A percentile compares a stretch with the other conserved stretches of the same genome.
phyloP scores from a whole-genome alignment of 2,113 vertebrate species.

The Athene cunicularia region DNA sequence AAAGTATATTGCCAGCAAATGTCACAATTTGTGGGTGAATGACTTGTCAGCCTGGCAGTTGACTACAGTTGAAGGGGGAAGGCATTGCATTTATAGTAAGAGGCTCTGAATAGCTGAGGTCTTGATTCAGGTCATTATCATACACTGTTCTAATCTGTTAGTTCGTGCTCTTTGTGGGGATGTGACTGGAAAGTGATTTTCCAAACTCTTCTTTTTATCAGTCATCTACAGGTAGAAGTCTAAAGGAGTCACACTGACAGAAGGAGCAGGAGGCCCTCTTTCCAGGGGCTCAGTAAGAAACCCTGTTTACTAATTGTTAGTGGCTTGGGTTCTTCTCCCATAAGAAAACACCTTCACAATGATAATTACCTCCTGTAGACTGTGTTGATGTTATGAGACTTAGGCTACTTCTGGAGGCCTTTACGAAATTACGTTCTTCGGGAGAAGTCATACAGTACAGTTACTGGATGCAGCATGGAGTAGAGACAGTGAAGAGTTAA shows the following conservation, averaged over 20 bases:
- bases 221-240: not conserved
- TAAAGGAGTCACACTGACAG: not conserved
- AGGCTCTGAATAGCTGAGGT: not conserved
- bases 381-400: not conserved
- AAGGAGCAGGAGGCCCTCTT: not conserved
- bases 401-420: not conserved
- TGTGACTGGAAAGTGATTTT: not conserved
- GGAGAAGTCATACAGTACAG: not conserved
- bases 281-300: not conserved
- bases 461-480: not conserved
- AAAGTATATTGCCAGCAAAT: not conserved
- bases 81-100: not conserved
- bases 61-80: not conserved
- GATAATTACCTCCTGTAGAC: not conserved
- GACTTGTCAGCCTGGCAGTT: not conserved
- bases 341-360: not conserved
- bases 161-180: not conserved
- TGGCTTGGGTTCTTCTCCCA: not conserved
- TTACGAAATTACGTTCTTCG: not conserved
- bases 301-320: not conserved
- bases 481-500: not conserved
- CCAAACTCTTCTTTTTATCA: not conserved
- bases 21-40: not conserved
- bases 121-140: rapidly evolving
- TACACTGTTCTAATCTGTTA: not conserved